Evolutionary conservation across 2,797 vertebrate species (phyloP), one percentile per base, ranked within the genome.

Genomic region (Arnoldichthys spilopterus): DNA sequence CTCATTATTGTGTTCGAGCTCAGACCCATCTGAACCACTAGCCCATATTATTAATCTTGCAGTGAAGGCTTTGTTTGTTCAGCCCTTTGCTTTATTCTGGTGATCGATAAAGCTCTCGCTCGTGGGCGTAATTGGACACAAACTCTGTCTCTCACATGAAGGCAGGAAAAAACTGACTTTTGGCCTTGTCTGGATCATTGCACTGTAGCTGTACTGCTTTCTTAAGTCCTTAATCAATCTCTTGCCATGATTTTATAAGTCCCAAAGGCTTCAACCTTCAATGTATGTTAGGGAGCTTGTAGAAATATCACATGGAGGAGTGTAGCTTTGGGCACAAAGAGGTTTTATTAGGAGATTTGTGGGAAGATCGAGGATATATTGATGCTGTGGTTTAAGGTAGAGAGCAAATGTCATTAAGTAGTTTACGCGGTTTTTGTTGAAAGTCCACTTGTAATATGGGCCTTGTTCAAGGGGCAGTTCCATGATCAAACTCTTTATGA

Each of bases 191-290:
- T 54, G 70, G 62, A 69, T 77, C 62, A 28, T 63, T 72, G 68
- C 40, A 16, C 12, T 72, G 66, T 62, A 47, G 54, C 20, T 68
- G 20, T 59, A 40, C 40, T 70, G 34, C 53, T 73, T 68, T 72
- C 53, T 45, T 47, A 76, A 76, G 67, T 72, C 61, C 61, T 83
- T 67, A 83, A 83, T 79, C 77, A 79, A 76, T 76, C 49, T 56
- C 34, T 63, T 16, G 37, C 26, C 20, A 13, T 43, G 59, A 34
- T 64, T 64, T 72, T 13, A 54, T 13, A 37, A 59, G 37, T 66
- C 49, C 66, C 43, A 16, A 26, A 63, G 67, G 66, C 22, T 71
- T 40, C 12, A 15, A n/a, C 54, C 20, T 26, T 13, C n/a, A 62
- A 24, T 4, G 20, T 51, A 71, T 71, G 51, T 72, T 43, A 43